These are phyloP conservation scores for Cynodonichthys magdalenae DNA, from an alignment of 2,797 vertebrate genomes.

Conservation along the genomic window DNA sequence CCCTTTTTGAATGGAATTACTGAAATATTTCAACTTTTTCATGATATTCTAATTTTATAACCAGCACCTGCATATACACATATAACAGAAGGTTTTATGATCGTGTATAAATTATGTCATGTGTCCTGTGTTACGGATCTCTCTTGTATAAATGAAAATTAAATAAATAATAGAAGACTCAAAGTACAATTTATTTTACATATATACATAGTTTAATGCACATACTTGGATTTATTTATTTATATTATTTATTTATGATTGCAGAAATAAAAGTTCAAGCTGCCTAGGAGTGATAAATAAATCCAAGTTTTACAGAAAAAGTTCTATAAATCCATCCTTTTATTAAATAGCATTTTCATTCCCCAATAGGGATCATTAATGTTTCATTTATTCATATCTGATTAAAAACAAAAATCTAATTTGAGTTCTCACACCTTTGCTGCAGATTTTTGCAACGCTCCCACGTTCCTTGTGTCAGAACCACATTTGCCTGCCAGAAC, in stretches of 20 bases:
- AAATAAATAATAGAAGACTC: not conserved
- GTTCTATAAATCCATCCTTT: not conserved
- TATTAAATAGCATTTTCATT: constrained; percentile 42
- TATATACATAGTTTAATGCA: not conserved
- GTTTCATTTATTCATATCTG: constrained; percentile 45
- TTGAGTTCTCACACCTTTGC: constrained; percentile 52
- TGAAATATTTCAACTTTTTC: too few relatives aligned
- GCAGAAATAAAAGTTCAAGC: too few relatives aligned
- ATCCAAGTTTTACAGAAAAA: not conserved
- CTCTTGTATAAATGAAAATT: too few relatives aligned
- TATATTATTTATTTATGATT: too few relatives aligned
- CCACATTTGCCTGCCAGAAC: constrained; percentile 41
- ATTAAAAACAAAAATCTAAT: constrained; percentile 39
- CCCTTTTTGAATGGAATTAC: too few relatives aligned
- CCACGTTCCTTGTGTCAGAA: constrained; percentile 41
- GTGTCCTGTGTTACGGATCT: too few relatives aligned
- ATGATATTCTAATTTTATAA: too few relatives aligned
- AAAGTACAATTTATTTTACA: not conserved
- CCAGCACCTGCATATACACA: too few relatives aligned
- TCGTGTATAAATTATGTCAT: too few relatives aligned
- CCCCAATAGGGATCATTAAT: constrained; percentile 53
- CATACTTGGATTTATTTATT: too few relatives aligned
- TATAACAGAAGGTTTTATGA: too few relatives aligned
- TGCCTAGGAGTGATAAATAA: not conserved
- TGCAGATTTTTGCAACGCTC: constrained; percentile 58